Base-by-base conservation (phyloP, 2,888 invertebrate genomes). In the Dicycla oo region DNA sequence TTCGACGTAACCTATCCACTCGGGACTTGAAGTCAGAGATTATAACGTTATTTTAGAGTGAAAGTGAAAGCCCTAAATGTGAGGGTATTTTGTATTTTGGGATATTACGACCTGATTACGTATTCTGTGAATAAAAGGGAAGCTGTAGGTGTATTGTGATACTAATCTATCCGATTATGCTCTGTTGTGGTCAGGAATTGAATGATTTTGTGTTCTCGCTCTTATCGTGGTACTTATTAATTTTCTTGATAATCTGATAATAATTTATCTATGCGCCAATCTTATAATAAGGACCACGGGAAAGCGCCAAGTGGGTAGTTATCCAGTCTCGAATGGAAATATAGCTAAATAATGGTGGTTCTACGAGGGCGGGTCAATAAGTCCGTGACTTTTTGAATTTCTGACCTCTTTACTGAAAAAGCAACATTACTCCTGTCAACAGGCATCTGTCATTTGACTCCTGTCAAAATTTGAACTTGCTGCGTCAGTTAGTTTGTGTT, bases 111-210 rank as follows among this genome's bases (percentile, higher is more conserved):
- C n/a, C 54, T 70, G 38, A 53, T 67, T 76, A 61, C 15, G 18
- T 61, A 67, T 68, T 71, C 51, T 15, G 43, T 60, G 43, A 40
- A 77, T 67, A 68, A 23, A 51, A 54, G 43, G n/a, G 65, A 60
- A 43, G 54, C 56, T 63, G 40, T 49, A 38, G 23, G 62, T 47
- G 61, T 60, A n/a, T 58, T 63, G 67, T 54, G 26, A 20, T 43
- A 61, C 13, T 75, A 54, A 80, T 77, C 67, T 40, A 6, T 5
- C n/a, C 54, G 68, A 75, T 77, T 74, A 63, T 23, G n/a, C 23
- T 38, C 51, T 49, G 53, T 80, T 75, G 57, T 58, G 57, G 62
- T 63, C 43, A 58, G 49, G 15, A 26, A 60, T 54, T 47, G 15
- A 40, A 73, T 61, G 30, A 45, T 45, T 61, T 54, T 75, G 51